A percentile compares a stretch with the other conserved stretches of the same genome.
Conservation (phyloP, 2,797 vertebrate genomes). For the Furcifer pardalis region DNA sequence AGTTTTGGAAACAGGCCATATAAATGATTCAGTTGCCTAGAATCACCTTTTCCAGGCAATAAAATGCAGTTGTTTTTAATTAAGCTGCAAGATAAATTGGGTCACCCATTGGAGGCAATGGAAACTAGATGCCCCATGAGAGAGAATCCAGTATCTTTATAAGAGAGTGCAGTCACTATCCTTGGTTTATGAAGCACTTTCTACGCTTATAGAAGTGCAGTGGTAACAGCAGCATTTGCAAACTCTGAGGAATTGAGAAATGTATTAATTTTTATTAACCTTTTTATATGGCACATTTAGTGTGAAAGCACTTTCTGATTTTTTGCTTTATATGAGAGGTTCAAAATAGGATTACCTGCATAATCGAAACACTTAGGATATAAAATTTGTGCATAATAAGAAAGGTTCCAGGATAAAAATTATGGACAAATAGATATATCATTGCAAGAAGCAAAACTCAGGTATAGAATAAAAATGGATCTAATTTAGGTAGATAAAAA, state of each 20-base stretch:
- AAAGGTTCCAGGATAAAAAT: too few relatives aligned
- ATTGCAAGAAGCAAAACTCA: not conserved
- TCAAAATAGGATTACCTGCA: not conserved
- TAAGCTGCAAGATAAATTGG: not conserved
- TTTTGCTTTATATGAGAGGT: not conserved
- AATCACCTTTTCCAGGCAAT: not conserved
- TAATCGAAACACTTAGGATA: not conserved
- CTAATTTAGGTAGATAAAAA: not conserved
- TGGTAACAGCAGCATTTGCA: not conserved
- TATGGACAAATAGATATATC: not conserved
- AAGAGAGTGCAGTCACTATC: not conserved
- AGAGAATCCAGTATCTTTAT: not conserved
- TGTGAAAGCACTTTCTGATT: conserved; percentile 8
- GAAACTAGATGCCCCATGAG: not conserved
- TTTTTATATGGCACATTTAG: not conserved
- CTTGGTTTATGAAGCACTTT: not conserved
- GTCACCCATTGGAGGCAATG: not conserved
- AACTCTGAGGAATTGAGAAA: not conserved
- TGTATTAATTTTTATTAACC: conserved; percentile 23
- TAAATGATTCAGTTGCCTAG: conserved; percentile 6
- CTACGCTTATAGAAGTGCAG: not conserved
- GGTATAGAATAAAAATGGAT: not conserved
- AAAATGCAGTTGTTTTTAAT: not conserved
- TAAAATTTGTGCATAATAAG: not conserved
- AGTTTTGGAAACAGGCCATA: not conserved